A percentile compares a stretch with the other conserved stretches of the same genome.
Conservation (phyloP, 2,113 vertebrate species). For the Lontra canadensis region DNA sequence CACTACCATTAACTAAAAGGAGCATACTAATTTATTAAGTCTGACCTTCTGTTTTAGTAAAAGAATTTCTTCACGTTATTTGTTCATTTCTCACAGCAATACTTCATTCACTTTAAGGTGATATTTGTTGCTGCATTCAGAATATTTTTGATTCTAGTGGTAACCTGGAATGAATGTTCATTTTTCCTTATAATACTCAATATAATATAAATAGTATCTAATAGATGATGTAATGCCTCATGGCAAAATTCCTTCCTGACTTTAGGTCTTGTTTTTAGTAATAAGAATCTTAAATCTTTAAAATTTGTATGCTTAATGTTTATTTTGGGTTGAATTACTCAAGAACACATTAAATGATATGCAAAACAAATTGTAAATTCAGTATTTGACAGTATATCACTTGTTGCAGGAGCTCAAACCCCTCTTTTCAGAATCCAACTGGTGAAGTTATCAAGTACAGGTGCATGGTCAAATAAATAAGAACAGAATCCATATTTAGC, state of each 20-base stretch:
- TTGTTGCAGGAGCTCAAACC: neutral
- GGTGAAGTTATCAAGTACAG: constrained; percentile 67
- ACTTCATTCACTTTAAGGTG: neutral
- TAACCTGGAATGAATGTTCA: neutral
- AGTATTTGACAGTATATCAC: constrained; percentile 48
- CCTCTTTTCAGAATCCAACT: constrained; percentile 13
- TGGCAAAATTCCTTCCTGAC: neutral
- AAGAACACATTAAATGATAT: neutral
- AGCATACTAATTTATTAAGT: neutral
- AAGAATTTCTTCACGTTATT: neutral
- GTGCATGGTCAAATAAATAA: constrained; percentile 57
- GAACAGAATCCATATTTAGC: neutral
- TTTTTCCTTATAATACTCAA: neutral
- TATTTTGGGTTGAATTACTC: constrained; percentile 36
- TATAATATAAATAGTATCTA: neutral
- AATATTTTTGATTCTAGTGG: neutral
- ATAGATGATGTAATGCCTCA: neutral
- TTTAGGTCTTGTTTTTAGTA: neutral
- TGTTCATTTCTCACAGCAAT: neutral
- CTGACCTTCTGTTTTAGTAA: neutral
- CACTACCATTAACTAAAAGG: neutral
- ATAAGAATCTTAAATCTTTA: constrained; percentile 51
- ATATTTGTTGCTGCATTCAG: neutral
- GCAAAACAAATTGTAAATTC: constrained; percentile 69
- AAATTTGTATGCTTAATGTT: neutral